Evolutionary conservation across 2,888 invertebrate genomes (phyloP), one percentile per base, ranked within the genome.

Genomic region (Parnassius orleans): DNA sequence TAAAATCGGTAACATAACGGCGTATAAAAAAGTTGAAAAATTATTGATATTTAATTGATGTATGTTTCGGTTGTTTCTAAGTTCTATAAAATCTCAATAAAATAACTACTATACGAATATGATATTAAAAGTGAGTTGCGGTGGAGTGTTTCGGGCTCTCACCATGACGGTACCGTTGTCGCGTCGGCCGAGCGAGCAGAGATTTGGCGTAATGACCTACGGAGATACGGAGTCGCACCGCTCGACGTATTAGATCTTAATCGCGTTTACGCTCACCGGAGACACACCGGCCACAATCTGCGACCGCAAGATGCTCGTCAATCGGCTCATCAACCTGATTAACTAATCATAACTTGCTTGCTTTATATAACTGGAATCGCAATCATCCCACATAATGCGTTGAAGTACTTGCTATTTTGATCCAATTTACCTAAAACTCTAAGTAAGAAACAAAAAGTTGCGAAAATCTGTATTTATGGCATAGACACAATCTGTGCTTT

Each of bases 141-240:
- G 54, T 53, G 11, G 33, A 77, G 69, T 70, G 72, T 70, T 68
- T 71, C 67, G 65, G 69, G 70, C 69, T 71, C 73, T 73, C 72
- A 57, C 60, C 47, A 52, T 44, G 65, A 68, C 68, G 70, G 68
- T 83, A 83, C 84, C 83, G 84, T 84, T 84, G 82, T 61, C 68
- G 71, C 67, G 66, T 60, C 66, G 65, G 65, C 54, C 66, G 63
- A 66, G 61, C 63, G 66, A 64, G 57, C 63, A 58, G 53, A 65
- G 67, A 69, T 76, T 76, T 74, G 77, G 80, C 81, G 80, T 79
- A 81, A 78, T 80, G 79, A 81, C 80, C 80, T 71, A 70, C 66
- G 67, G 75, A 53, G 54, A 79, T 71, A 70, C 66, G 67, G 75
- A 48, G 57, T 58, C 58, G 48, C 58, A 52, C 55, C 57, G 57